Base-by-base conservation (phyloP, 2,113 vertebrate species). In the Mionectes macconnelli region DNA sequence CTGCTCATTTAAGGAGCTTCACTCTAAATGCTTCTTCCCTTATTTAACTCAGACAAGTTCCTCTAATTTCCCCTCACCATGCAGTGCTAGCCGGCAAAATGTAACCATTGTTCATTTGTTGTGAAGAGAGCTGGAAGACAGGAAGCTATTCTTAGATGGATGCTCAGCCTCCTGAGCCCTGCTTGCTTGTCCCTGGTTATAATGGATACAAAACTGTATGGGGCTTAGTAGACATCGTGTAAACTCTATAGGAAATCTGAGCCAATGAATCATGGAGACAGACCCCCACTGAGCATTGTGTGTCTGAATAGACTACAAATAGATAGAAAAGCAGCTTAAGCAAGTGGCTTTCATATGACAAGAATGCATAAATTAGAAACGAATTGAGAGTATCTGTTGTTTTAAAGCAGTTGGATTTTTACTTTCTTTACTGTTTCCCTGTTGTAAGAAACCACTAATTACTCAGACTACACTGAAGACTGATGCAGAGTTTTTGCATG, bases 171-270 rank as follows among this genome's bases (percentile, higher is more conserved):
- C 94, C 96, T 69, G 97, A 98, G 96, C 95, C 89, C 96, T 94
- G 96, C 97, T 98, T 98, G 97, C 98, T 98, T 95, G 97, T 97
- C 94, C 97, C 97, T 95, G 93, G 94, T 97, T 98, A 98, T 98
- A 98, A 98, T 98, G 97, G 98, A 98, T 98, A 98, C 97, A 98
- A 97, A 98, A 97, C 97, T 93, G 95, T 97, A 98, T 98, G 98
- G 97, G 97, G 97, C 97, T 97, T 98, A 97, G 97, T 96, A 96
- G 97, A 98, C 98, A 97, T 98, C 97, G 97, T 98, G 98, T 98
- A 98, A 98, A 97, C 98, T 87, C 98, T 91, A 97, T 97, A 97
- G 98, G 98, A 98, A 98, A 97, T 97, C 98, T 84, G 96, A 98
- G 97, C 95, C 98, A 98, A 98, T 98, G 98, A 98, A 98, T 98